Percentiles rank a stretch among this genome's conserved stretches.
Conservation (phyloP, 2,113 vertebrate species). For the Nettapus auritus region DNA sequence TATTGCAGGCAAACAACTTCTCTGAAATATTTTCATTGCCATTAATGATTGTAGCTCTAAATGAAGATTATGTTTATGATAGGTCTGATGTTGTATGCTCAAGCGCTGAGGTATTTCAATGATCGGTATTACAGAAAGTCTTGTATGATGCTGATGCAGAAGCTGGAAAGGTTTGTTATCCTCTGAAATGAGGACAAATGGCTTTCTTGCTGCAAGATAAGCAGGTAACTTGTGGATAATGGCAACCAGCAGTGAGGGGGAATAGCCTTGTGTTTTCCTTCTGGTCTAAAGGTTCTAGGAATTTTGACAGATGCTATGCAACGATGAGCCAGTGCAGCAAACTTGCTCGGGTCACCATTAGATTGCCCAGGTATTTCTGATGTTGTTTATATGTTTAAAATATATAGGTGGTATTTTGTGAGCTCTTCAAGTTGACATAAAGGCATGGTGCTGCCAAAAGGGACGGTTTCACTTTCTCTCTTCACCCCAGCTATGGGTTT, state of each 20-base stretch:
- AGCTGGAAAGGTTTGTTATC: neutral
- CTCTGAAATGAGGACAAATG: neutral
- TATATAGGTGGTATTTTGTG: neutral
- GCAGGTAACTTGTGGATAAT: neutral
- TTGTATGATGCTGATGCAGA: neutral
- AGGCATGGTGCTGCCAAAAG: neutral
- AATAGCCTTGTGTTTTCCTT: neutral
- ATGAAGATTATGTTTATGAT: neutral
- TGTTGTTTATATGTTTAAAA: neutral
- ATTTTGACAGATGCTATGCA: neutral
- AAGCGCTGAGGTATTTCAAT: neutral
- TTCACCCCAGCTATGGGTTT: neutral
- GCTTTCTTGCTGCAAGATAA: neutral
- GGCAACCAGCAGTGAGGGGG: neutral
- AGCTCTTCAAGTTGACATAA: neutral
- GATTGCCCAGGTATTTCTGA: neutral
- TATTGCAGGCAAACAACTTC: neutral
- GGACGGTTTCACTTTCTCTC: neutral
- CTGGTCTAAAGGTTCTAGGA: neutral
- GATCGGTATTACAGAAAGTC: neutral
- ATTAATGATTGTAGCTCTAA: neutral
- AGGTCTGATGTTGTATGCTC: neutral
- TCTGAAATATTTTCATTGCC: neutral
- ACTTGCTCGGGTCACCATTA: neutral
- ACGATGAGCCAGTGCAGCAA: neutral